Evolutionary conservation across 2,888 invertebrate species (phyloP).

Genomic region (Quadroppia sp.): DNA sequence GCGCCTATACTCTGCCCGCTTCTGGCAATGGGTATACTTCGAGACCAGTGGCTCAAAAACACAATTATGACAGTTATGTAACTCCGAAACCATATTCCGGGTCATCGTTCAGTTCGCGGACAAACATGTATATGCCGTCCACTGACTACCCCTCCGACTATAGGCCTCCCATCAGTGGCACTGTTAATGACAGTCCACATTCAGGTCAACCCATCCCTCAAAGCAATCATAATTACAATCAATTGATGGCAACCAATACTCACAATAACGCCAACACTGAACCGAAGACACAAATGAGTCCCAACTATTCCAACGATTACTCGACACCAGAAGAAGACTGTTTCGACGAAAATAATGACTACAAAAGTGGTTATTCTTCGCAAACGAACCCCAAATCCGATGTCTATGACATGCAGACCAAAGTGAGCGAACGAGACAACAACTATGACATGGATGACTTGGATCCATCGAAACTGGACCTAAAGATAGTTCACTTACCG

Average conservation of each 20-base stretch:
- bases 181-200: neutral
- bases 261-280: neutral
- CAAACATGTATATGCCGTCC: neutral
- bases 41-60: too few relatives aligned
- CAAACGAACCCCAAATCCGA: neutral
- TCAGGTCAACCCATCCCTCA: neutral
- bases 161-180: neutral
- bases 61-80: too few relatives aligned
- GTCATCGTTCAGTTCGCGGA: neutral
- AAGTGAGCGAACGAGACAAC: neutral
- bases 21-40: neutral
- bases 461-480: conserved; percentile 39
- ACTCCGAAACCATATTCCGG: too few relatives aligned
- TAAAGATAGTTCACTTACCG: conserved; percentile 41
- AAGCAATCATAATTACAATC: neutral
- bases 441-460: conserved; percentile 33
- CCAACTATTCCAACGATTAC: conserved; percentile 5
- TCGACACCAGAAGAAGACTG: conserved; percentile 8
- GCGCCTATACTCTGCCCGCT: neutral
- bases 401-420: neutral
- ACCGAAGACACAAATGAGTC: neutral
- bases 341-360: conserved; percentile 14
- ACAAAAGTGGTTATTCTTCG: neutral
- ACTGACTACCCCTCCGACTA: neutral
- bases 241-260: neutral